phyloP scores from a whole-genome alignment of 2,113 vertebrate genomes.

The Podarcis cretensis region DNA sequence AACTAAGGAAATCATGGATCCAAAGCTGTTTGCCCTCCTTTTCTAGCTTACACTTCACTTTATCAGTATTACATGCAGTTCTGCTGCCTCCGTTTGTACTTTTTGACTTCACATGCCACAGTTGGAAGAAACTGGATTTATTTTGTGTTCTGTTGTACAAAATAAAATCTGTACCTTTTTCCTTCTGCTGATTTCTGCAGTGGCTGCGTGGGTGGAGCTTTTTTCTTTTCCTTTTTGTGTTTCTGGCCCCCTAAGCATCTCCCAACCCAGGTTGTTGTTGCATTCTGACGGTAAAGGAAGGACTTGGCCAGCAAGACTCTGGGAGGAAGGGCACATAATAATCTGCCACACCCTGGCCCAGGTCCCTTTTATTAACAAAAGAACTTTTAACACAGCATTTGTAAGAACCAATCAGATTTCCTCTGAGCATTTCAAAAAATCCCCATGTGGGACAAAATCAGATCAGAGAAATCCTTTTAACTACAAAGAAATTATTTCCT shows the following conservation, averaged over 20 bases:
- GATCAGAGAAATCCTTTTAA: no score
- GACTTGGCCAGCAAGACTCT: no score
- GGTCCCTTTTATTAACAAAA: no score
- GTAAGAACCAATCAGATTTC: no score
- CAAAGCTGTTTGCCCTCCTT: not conserved
- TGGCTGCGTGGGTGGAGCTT: not conserved
- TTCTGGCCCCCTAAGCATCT: not conserved
- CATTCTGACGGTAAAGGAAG: no score
- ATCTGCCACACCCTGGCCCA: no score
- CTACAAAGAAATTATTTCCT: no score
- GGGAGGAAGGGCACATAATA: no score
- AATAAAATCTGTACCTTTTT: slow-evolving; percentile 22
- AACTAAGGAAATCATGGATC: slow-evolving; percentile 45
- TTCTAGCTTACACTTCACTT: not conserved
- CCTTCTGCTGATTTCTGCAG: not conserved
- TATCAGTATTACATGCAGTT: not conserved
- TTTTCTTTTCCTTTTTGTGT: not conserved
- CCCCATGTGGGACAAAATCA: no score
- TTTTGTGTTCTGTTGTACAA: slow-evolving; percentile 20
- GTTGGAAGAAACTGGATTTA: not conserved
- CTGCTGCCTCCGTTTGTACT: not conserved
- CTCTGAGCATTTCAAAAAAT: no score
- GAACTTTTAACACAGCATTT: no score
- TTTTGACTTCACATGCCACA: not conserved
- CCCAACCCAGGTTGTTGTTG: not conserved